These are phyloP conservation scores for Peromyscus californicus DNA, from an alignment of 2,113 vertebrate genomes.

Conservation along the genomic window DNA sequence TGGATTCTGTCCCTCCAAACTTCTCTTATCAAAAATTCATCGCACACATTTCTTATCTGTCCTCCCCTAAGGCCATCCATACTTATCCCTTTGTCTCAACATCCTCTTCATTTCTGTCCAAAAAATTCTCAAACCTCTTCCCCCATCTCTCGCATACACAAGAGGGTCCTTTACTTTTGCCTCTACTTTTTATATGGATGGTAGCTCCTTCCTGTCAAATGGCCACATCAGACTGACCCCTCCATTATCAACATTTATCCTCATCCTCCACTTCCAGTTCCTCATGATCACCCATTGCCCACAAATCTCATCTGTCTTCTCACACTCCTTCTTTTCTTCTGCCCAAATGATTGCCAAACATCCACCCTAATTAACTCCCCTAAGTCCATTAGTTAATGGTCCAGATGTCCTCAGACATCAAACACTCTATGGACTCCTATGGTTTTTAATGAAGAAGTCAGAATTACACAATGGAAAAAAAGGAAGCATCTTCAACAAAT, in stretches of 20 bases:
- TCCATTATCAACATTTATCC: background rate
- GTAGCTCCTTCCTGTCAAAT: no score
- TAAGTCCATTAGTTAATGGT: background rate
- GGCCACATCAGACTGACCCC: background rate
- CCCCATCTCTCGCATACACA: background rate
- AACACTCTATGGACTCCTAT: background rate
- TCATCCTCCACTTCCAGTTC: background rate
- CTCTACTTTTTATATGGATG: background rate
- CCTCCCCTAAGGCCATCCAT: background rate
- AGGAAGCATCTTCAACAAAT: background rate
- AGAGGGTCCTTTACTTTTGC: background rate
- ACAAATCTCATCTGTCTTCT: background rate
- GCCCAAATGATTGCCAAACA: background rate
- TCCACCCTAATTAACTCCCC: background rate
- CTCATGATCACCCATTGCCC: background rate
- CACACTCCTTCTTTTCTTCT: background rate
- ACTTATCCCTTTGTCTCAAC: background rate
- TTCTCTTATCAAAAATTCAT: background rate
- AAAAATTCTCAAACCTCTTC: no score
- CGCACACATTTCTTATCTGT: background rate
- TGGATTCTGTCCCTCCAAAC: background rate
- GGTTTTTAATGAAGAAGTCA: background rate
- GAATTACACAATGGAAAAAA: background rate
- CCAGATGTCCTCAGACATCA: background rate
- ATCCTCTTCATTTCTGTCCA: background rate